Evolutionary conservation across 2,888 invertebrate species (phyloP), one percentile per base, ranked within the genome.

Genomic region (Parasteatoda lunata): DNA sequence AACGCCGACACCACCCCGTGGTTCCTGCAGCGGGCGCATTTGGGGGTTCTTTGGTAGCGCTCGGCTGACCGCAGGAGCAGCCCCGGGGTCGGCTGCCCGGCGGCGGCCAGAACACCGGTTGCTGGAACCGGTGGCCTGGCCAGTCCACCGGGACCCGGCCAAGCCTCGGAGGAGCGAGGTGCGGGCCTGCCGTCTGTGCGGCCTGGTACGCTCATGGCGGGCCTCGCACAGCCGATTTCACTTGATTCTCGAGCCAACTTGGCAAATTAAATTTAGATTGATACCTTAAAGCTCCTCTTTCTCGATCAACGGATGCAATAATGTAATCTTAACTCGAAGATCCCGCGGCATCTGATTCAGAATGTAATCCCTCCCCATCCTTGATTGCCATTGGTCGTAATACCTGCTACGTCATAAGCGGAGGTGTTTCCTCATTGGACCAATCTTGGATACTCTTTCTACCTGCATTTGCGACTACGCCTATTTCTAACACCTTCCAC

Each of bases 1-100:
- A 97, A 93, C 6, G 97, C 97, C 49, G 98, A 97, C 86, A 98
- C 98, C 89, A 98, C 97, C 90, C 98, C 98, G 94, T 99, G 98
- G 93, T 99, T 98, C 88, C 98, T 94, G 92, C 98, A 99, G 79
- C 98, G 94, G 86, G 98, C 98, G 93, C 98, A 98, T 93, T 98
- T 98, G 66, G 98, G 98, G 30, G 98, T 98, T 90, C 98, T 93
- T 93, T 98, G 98, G 93, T 97, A 98, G 91, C 98, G 94, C 92
- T 98, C 98, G 88, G 93, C 90, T 5, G 91, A 81, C 66, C 84
- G 76, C 81, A 83, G 82, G 66, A 88, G 79, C 76, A 88, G 77
- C 77, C 77, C 84, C 78, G 82, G 80, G 84, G 84, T 48, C 77
- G 89, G 85, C 70, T 64, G 79, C 71, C 77, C 83, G 90, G 90